Evolutionary conservation across 2,888 invertebrate species (phyloP).

Genomic region (Drosophila merina): DNA sequence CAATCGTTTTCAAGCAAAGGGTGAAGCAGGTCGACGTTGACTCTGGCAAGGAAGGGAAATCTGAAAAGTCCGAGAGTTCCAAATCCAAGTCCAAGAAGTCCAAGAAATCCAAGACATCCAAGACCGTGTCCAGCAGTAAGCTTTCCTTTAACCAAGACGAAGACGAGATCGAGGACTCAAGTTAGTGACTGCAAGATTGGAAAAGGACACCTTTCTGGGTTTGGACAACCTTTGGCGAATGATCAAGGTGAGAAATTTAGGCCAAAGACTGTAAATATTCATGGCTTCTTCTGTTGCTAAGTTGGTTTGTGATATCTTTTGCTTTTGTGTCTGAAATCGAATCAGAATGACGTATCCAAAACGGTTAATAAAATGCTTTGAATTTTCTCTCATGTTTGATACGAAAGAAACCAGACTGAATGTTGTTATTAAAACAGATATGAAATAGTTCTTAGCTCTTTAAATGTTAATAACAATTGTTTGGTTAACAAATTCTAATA

Average conservation of each 20-base stretch:
- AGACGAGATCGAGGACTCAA: constrained; percentile 70
- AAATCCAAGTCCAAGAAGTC: constrained; percentile 31
- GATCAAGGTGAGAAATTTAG: constrained; percentile 30
- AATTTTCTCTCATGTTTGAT: too few species aligned
- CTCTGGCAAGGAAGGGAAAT: constrained; percentile 25
- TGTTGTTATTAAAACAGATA: too few species aligned
- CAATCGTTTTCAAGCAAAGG: constrained; percentile 85
- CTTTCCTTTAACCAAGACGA: constrained; percentile 85
- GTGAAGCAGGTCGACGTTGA: constrained; percentile 53
- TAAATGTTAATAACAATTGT: too few species aligned
- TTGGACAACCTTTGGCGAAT: constrained; percentile 22
- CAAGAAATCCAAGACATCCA: constrained; percentile 76
- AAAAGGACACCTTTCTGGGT: neutral
- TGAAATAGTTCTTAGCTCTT: too few species aligned
- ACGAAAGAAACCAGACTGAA: too few species aligned
- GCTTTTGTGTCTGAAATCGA: neutral
- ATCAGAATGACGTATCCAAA: neutral
- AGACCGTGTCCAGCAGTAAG: constrained; percentile 69
- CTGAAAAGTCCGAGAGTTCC: constrained; percentile 35
- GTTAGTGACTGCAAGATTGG: neutral
- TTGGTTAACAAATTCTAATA: too few species aligned
- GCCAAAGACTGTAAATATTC: constrained; percentile 1
- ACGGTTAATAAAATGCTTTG: neutral
- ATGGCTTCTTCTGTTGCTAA: constrained; percentile 7
- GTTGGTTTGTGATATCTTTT: too few species aligned